Conservation (phyloP, 2,797 vertebrate species). For the Onychomys torridus region DNA sequence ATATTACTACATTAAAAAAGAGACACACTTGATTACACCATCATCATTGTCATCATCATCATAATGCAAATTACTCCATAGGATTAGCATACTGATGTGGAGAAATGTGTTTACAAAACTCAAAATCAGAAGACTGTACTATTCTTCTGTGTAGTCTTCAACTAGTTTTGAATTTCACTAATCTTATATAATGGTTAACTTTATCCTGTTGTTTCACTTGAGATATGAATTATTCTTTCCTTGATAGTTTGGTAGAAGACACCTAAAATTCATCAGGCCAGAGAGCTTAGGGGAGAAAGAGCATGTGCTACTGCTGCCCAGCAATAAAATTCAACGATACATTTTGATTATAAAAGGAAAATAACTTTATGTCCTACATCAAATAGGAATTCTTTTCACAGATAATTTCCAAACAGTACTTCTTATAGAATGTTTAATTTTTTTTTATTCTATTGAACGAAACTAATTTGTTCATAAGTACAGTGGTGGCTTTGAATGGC, state of each 20-base stretch:
- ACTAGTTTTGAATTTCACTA: background rate
- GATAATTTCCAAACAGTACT: background rate
- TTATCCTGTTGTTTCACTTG: slow-evolving; percentile 12
- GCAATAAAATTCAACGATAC: background rate
- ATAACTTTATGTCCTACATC: background rate
- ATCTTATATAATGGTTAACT: background rate
- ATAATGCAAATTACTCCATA: background rate
- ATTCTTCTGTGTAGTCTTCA: background rate
- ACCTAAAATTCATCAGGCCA: background rate
- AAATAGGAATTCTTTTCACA: background rate
- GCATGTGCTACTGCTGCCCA: background rate
- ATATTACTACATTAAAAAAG: background rate
- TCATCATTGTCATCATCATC: background rate
- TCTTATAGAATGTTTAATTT: slow-evolving; percentile 21
- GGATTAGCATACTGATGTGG: background rate
- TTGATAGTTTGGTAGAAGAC: background rate
- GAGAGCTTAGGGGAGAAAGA: background rate
- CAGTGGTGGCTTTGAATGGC: background rate
- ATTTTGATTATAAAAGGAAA: background rate
- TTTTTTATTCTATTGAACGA: background rate
- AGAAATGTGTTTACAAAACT: background rate
- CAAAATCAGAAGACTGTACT: background rate
- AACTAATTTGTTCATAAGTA: background rate
- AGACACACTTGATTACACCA: background rate
- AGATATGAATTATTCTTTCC: background rate